Base-by-base conservation (phyloP, 2,888 invertebrate genomes). In the Drosophila anomalata region DNA sequence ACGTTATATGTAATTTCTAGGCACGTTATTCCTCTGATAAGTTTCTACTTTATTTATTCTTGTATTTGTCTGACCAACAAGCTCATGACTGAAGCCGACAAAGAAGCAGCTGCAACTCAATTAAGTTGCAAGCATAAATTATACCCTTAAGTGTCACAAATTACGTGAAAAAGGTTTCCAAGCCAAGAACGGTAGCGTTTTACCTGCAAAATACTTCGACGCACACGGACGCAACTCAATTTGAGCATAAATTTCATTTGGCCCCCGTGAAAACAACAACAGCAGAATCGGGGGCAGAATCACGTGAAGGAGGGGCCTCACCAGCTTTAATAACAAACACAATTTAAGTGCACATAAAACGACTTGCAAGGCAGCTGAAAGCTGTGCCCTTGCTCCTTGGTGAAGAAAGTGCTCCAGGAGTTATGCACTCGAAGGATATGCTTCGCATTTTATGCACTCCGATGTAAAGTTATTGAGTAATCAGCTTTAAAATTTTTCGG, bases 401-500 rank as follows among this genome's bases (percentile, higher is more conserved):
- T 3, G 26, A 26, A 33, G 47, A 20, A 22, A 33, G 52, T 36
- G 33, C 26, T 24, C n/a, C 17, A 54, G 81, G 76, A 78, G 73
- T 84, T 87, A 87, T 85, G 88, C 86, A 87, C 86, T 87, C 69
- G 70, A 73, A 85, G 80, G 84, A 77, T 83, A 75, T 69, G 72
- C 69, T 61, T 62, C 65, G 86, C 79, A 75, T 73, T 82, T 87
- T 85, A 87, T 82, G 88, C 73, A 82, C 82, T 85, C 66, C 63
- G 61, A 53, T 77, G 86, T 52, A 85, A 82, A 86, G 87, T 87
- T 88, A 85, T 87, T 87, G 88, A 88, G 88, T 87, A 85, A 87
- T 85, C 88, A 85, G 89, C 77, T 85, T 87, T 87, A 77, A 87
- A 85, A 85, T 77, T 68, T 67, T 46, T 42, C 63, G 12, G 12